Evolutionary conservation across 2,797 vertebrate species (phyloP).

Genomic region (Tamandua tetradactyla): DNA sequence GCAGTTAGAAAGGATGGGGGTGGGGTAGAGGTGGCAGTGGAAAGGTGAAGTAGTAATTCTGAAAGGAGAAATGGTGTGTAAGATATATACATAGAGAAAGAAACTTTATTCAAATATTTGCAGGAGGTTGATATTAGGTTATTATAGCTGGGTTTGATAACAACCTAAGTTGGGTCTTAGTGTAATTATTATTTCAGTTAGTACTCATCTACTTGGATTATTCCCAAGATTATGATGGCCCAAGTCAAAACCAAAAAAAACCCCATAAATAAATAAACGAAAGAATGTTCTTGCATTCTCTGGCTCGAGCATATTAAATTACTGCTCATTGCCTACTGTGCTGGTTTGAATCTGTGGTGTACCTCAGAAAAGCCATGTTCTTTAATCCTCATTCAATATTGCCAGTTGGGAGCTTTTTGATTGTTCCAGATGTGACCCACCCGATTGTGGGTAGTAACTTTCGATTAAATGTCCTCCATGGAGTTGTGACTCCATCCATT

Average conservation of each 20-base stretch:
- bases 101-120: background rate
- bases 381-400: too few species aligned
- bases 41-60: background rate
- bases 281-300: background rate
- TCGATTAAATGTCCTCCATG: too few species aligned
- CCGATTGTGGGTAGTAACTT: too few species aligned
- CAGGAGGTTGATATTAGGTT: background rate
- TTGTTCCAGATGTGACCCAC: too few species aligned
- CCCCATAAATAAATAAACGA: too few species aligned
- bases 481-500: too few species aligned
- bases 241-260: slow-evolving; percentile 15
- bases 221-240: background rate
- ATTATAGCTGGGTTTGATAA: background rate
- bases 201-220: background rate
- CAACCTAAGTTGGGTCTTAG: background rate
- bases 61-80: background rate
- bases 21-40: background rate
- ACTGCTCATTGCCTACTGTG: background rate
- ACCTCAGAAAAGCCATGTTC: too few species aligned
- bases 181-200: background rate
- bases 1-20: background rate
- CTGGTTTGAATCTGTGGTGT: too few species aligned
- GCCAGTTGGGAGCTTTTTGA: too few species aligned
- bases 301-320: background rate
- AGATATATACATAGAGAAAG: background rate